Percentiles rank a stretch among this genome's conserved stretches.
Evolutionary conservation across 2,797 vertebrate genomes (phyloP).

Genomic region (Pangasius djambal): DNA sequence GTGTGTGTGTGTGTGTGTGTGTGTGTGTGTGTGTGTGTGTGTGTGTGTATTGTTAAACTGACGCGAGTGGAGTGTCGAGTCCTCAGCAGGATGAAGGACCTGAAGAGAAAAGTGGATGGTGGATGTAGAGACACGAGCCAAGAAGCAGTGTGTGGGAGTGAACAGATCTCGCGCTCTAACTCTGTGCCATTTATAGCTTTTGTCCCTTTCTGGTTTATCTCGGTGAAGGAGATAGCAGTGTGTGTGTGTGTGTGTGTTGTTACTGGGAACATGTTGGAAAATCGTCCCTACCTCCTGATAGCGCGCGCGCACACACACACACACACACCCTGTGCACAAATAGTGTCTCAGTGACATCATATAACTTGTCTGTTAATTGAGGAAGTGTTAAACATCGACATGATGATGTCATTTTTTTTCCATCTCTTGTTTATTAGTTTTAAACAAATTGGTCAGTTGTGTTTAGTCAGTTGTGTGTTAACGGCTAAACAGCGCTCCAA

Average conservation of each 20-base stretch:
- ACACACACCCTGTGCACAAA: neutral
- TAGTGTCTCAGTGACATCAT: neutral
- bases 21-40: neutral
- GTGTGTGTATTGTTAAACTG: neutral
- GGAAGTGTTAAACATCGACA: neutral
- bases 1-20: neutral
- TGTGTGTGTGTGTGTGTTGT: conserved; percentile 5
- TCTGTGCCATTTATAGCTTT: conserved; percentile 53
- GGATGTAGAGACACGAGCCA: conserved; percentile 36
- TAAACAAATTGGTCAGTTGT: neutral
- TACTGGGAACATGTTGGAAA: conserved; percentile 14
- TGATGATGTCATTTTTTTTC: neutral
- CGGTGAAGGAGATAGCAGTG: conserved; percentile 40
- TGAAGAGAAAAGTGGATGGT: conserved; percentile 28
- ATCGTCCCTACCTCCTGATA: neutral
- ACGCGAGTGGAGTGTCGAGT: neutral
- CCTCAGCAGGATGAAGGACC: conserved; percentile 27
- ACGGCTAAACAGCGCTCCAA: neutral
- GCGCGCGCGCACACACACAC: neutral
- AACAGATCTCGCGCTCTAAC: conserved; percentile 26
- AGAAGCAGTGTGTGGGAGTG: conserved; percentile 55
- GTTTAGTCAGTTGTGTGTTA: neutral
- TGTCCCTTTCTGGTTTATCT: conserved; percentile 52
- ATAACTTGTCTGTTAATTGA: neutral
- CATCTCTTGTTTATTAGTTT: neutral